These are phyloP conservation scores for Pantherophis alleghaniensis DNA, from an alignment of 2,797 vertebrate species.

Conservation along the genomic window DNA sequence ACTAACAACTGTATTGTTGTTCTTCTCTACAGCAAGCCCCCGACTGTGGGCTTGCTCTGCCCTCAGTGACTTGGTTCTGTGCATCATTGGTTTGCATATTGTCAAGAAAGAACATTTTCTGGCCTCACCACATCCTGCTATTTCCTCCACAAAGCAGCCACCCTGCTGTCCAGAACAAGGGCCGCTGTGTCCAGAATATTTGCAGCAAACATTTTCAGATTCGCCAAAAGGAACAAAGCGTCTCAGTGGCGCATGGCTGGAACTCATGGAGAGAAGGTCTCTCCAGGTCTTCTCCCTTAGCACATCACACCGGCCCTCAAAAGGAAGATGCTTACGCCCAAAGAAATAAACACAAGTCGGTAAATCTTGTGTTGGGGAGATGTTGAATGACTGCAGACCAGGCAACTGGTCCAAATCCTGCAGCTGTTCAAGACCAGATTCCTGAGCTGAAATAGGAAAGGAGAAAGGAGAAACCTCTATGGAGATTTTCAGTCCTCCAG, in stretches of 20 bases:
- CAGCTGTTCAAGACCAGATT: slow-evolving; percentile 20
- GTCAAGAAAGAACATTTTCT: neutral
- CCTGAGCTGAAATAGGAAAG: slow-evolving; percentile 48
- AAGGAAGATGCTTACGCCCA: slow-evolving; percentile 54
- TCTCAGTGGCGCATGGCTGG: slow-evolving; percentile 48
- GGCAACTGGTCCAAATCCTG: slow-evolving; percentile 62
- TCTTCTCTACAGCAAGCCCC: neutral
- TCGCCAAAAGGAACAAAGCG: slow-evolving; percentile 54
- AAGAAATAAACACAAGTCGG: slow-evolving; percentile 67
- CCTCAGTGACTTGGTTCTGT: neutral
- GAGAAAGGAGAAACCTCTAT: neutral
- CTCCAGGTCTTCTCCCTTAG: slow-evolving; percentile 50
- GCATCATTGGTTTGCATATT: neutral
- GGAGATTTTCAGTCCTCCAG: neutral
- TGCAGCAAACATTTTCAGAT: slow-evolving; percentile 47
- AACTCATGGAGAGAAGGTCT: slow-evolving; percentile 39
- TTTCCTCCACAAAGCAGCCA: neutral
- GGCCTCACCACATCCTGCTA: neutral
- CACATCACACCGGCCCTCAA: slow-evolving; percentile 42
- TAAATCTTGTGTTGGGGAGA: slow-evolving; percentile 43
- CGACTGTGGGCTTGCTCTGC: neutral
- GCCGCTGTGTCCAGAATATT: slow-evolving; percentile 48
- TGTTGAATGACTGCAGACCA: slow-evolving; percentile 61
- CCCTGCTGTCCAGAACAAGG: slow-evolving; percentile 31
- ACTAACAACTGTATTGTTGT: neutral